Conservation (phyloP, 2,888 invertebrate genomes). For the Drosophila crucigera region DNA sequence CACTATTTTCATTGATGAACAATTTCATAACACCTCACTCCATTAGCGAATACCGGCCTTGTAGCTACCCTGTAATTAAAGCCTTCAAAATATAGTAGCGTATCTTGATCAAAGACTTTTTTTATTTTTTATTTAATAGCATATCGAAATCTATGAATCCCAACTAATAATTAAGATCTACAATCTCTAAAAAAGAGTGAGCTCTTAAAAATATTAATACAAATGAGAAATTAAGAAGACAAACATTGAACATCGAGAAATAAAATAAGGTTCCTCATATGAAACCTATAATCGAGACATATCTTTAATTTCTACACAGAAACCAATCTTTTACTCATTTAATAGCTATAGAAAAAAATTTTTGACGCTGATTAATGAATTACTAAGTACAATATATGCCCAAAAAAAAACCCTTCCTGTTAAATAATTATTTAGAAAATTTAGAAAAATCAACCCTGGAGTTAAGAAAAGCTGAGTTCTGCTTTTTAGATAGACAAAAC, state of each 20-base stretch:
- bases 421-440: too few relatives aligned
- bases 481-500: not conserved
- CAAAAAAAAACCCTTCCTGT: too few relatives aligned
- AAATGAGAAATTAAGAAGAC: not conserved
- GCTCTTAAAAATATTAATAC: not conserved
- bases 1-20: constrained; percentile 7
- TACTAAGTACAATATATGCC: not conserved
- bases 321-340: too few relatives aligned
- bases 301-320: not conserved
- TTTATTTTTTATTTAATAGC: too few relatives aligned
- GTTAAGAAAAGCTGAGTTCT: not conserved
- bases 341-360: not conserved
- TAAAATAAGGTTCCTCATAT: not conserved
- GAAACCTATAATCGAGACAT: not conserved
- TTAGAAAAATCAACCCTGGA: not conserved
- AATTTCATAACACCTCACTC: not conserved
- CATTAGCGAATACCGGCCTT: too few relatives aligned
- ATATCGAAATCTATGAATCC: not conserved
- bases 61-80: constrained; percentile 11
- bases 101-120: too few relatives aligned
- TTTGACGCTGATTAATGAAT: not conserved
- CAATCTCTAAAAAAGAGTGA: not conserved
- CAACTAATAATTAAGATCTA: not conserved
- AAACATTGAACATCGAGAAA: not conserved
- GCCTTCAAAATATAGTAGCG: not conserved